phyloP scores from a whole-genome alignment of 2,888 invertebrate species.

The Leptogaster cylindrica region DNA sequence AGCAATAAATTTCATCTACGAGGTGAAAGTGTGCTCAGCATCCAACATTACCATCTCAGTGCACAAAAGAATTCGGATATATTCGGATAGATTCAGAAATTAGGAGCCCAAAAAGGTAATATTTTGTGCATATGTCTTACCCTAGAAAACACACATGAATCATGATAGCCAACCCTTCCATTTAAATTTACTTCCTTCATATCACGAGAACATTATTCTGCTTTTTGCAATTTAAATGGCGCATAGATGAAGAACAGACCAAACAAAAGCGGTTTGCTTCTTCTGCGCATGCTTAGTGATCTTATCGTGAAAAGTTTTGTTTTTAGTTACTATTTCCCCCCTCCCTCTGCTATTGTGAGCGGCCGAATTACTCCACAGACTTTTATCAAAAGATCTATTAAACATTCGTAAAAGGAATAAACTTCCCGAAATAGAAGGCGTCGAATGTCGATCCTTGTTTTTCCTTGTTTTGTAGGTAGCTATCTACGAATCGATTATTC shows the following conservation, averaged over 20 bases:
- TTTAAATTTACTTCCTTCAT: constrained; percentile 17
- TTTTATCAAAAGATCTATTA: no score
- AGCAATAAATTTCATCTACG: constrained; percentile 73
- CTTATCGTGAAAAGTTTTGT: constrained; percentile 8
- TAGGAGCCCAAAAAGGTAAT: constrained; percentile 68
- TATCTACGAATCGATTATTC: no score
- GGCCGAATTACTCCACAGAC: no score
- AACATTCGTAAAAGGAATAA: no score
- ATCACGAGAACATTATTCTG: constrained; percentile 11
- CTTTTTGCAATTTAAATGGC: constrained; percentile 35
- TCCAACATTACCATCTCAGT: constrained; percentile 71
- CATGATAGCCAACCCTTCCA: no score
- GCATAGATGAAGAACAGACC: constrained; percentile 16
- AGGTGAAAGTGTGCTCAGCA: constrained; percentile 73
- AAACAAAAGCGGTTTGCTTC: constrained; percentile 6
- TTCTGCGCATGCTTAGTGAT: constrained; percentile 6
- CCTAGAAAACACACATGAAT: background rate
- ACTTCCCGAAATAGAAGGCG: no score
- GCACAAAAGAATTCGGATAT: constrained; percentile 66
- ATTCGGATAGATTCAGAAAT: constrained; percentile 70
- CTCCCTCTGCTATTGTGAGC: no score
- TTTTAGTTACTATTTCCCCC: background rate
- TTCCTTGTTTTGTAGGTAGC: no score
- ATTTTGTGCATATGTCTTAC: background rate
- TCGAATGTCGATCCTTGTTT: no score